A percentile compares a stretch with the other conserved stretches of the same genome.
Conservation (phyloP, 37 sponge, comb jelly and placozoan species). For the Hexactinellida sp. region DNA sequence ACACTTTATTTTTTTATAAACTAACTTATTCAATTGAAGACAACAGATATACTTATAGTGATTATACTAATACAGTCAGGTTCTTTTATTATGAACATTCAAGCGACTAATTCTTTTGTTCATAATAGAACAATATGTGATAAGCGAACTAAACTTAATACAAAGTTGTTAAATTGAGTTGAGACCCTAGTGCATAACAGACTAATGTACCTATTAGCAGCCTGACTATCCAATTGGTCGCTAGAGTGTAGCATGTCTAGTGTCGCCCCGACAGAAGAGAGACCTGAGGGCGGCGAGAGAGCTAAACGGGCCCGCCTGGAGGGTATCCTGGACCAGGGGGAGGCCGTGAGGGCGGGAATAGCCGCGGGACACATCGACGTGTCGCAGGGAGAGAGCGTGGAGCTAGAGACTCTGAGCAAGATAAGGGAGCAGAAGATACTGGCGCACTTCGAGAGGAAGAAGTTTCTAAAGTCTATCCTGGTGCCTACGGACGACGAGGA, state of each 20-base stretch:
- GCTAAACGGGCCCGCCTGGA: background rate
- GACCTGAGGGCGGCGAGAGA: background rate
- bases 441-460: constrained; percentile 81
- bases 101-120: no score
- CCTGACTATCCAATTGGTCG: no score
- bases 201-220: no score
- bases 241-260: background rate
- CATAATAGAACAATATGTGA: no score
- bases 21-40: no score
- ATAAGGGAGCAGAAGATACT: constrained; percentile 57
- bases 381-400: constrained; percentile 29
- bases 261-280: background rate
- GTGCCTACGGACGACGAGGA: constrained; percentile 79
- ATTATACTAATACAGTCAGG: no score
- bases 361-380: constrained; percentile 69
- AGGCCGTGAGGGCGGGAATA: constrained; percentile 63
- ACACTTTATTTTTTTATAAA: no score
- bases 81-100: no score
- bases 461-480: constrained; percentile 60
- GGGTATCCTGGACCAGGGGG: background rate
- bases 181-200: no score
- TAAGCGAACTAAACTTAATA: no score
- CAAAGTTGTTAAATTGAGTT: no score
- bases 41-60: no score
- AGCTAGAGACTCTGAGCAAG: constrained; percentile 53